These are phyloP conservation scores for Enteromius treurensis DNA, from an alignment of 2,797 vertebrate species.

Conservation along the genomic window DNA sequence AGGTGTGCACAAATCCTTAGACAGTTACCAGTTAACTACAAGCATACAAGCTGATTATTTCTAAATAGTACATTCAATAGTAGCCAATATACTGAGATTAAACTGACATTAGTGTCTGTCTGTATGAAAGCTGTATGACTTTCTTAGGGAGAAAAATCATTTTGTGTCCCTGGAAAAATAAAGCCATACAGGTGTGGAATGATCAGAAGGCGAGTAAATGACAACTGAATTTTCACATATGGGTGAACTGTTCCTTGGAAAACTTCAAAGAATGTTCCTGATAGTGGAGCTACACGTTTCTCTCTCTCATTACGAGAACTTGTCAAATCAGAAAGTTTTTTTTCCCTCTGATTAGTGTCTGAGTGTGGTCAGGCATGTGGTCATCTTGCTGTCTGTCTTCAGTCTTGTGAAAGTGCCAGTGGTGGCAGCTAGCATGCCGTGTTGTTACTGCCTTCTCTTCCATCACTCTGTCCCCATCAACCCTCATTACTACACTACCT, in stretches of 20 bases:
- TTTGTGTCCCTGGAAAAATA: neutral
- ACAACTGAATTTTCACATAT: constrained; percentile 13
- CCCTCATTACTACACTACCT: constrained; percentile 37
- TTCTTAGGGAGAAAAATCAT: neutral
- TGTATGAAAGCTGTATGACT: neutral
- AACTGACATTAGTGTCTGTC: neutral
- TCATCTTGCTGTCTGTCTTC: constrained; percentile 16
- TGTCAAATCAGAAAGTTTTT: constrained; percentile 3
- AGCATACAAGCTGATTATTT: neutral
- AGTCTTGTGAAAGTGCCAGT: constrained; percentile 14
- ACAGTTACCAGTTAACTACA: neutral
- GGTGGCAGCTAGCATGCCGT: neutral
- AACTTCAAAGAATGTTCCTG: neutral
- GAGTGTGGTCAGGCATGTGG: constrained; percentile 16
- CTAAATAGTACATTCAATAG: neutral
- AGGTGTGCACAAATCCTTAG: neutral
- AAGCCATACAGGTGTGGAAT: neutral
- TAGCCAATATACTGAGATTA: neutral
- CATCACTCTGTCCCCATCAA: constrained; percentile 54
- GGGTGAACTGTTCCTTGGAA: neutral
- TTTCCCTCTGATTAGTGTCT: constrained; percentile 10
- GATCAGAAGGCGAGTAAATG: neutral
- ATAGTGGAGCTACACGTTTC: neutral
- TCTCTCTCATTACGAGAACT: neutral
- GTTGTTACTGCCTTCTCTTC: constrained; percentile 40